These are phyloP conservation scores for Dendrocincla tyrannina DNA, from an alignment of 2,797 vertebrate genomes.

Conservation along the genomic window DNA sequence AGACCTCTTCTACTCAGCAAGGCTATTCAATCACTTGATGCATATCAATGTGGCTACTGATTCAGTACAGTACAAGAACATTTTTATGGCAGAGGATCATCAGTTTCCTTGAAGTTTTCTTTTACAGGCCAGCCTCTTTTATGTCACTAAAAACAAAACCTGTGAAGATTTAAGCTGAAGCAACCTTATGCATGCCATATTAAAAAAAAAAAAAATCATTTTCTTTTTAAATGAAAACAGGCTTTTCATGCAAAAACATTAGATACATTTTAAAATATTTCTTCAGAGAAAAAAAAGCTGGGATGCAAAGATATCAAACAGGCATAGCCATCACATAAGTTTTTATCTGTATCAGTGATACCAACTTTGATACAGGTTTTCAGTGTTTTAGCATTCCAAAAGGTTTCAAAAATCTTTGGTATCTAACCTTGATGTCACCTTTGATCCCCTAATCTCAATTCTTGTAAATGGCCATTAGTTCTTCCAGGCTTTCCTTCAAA, in stretches of 20 bases:
- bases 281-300: not conserved
- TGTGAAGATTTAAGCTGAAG: not conserved
- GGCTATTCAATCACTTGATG: too few relatives aligned
- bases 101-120: too few relatives aligned
- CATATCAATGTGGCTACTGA: too few relatives aligned
- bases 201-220: not conserved
- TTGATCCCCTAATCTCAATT: not conserved
- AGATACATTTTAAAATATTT: not conserved
- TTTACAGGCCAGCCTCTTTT: too few relatives aligned
- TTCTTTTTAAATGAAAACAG: not conserved
- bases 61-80: too few relatives aligned
- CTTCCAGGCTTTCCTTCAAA: not conserved
- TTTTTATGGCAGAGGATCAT: too few relatives aligned
- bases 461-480: not conserved
- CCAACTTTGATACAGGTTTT: not conserved
- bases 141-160: too few relatives aligned
- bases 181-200: not conserved
- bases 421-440: not conserved
- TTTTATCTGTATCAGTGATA: not conserved
- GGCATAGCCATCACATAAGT: too few relatives aligned
- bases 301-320: not conserved
- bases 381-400: not conserved
- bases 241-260: not conserved
- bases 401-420: not conserved
- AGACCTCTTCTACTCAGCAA: too few relatives aligned